Base-by-base conservation (phyloP, 2,888 invertebrate species). In the Scaptodrosophila latifasciaeformis region DNA sequence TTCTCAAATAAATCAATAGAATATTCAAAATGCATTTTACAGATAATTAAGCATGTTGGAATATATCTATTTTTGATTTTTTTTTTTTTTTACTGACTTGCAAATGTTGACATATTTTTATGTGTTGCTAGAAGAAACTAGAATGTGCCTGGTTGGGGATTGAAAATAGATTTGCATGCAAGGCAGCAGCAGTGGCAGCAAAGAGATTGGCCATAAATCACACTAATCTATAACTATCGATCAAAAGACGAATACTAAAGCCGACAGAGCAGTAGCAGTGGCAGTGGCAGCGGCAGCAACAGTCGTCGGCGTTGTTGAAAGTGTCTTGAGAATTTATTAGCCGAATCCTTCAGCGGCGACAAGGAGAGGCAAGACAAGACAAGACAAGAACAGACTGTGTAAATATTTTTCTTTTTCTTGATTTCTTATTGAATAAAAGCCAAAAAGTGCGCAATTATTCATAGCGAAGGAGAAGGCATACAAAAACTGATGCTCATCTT, bases 181-280 rank as follows among this genome's bases (percentile, higher is more conserved):
- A 24, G 24, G 24, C 24, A 7, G 24, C 24, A 24, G 3, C 24
- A 7, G 24, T 7, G 24, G 24, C 4, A 13, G 17, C 37, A 34
- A 5, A 34, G 12, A 12, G 10, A n/a, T 12, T 13, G 13, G 30
- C 66, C 78, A 74, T 75, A 77, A 75, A 77, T 75, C 74, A 75
- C 60, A 71, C 63, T 71, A 74, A 75, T 75, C 71, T 77, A 71
- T 75, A 75, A 75, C 74, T 75, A 75, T 75, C 71, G 71, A 77
- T 77, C 78, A 75, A 69, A 61, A 65, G 60, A 60, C 48, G 57
- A 49, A 39, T 40, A 58, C 31, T 61, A 42, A 57, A 40, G n/a
- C n/a, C n/a, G n/a, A 21, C 35, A 57, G 45, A 40, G 58, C 43
- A 42, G 35, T 24, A 46, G 45, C 42, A 44, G 9, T 31, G 29